A percentile compares a stretch with the other conserved stretches of the same genome.
Conservation (phyloP, 2,113 vertebrate genomes). For the Hemibagrus wyckioides region DNA sequence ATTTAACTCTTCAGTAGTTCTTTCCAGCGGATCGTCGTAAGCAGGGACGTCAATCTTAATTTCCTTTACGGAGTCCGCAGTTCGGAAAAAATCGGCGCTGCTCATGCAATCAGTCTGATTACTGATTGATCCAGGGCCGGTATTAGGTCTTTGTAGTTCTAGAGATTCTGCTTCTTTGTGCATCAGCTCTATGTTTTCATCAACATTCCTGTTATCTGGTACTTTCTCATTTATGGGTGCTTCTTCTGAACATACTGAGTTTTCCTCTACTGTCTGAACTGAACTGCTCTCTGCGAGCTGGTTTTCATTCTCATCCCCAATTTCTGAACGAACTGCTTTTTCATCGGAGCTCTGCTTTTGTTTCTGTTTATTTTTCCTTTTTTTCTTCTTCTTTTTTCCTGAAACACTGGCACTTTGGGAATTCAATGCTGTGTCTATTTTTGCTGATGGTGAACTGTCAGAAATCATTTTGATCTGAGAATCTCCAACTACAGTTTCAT, state of each 20-base stretch:
- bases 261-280: neutral
- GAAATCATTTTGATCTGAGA: constrained; percentile 27
- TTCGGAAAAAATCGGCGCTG: neutral
- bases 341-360: constrained; percentile 53
- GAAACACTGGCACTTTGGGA: constrained; percentile 45
- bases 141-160: neutral
- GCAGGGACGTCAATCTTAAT: neutral
- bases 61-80: neutral
- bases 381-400: constrained; percentile 75
- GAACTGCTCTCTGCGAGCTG: constrained; percentile 13
- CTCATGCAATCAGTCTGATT: neutral
- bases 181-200: neutral
- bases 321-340: constrained; percentile 5
- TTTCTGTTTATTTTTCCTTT: constrained; percentile 68
- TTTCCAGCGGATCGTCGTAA: neutral
- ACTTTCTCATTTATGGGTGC: neutral
- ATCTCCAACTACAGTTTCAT: constrained; percentile 9
- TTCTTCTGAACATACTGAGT: neutral
- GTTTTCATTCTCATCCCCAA: constrained; percentile 3
- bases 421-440: constrained; percentile 41
- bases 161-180: neutral
- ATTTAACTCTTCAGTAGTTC: neutral
- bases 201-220: neutral
- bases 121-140: neutral
- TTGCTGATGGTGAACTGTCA: constrained; percentile 31